Evolutionary conservation across 2,888 invertebrate species (phyloP).

Genomic region (Coelinius sp.): DNA sequence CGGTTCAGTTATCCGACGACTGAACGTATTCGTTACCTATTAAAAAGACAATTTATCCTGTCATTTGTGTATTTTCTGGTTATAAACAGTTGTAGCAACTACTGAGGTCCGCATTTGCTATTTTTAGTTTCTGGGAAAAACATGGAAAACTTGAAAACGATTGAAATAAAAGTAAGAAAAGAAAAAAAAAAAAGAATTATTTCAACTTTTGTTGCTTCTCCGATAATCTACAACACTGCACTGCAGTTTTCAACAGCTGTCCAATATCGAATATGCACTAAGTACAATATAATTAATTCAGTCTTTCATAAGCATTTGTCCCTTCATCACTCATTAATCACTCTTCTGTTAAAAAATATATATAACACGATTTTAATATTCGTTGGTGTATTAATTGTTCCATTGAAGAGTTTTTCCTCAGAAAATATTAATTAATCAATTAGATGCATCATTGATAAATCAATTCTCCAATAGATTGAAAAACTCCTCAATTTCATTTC

Average conservation of each 20-base stretch:
- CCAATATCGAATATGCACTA: conserved; percentile 40
- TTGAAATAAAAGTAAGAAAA: conserved; percentile 5
- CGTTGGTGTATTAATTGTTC: conserved; percentile 11
- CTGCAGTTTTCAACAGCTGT: conserved; percentile 21
- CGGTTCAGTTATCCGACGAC: background rate
- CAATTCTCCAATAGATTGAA: background rate
- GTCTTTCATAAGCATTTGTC: conserved; percentile 54
- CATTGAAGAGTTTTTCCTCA: background rate
- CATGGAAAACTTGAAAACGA: background rate
- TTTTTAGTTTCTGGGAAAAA: background rate
- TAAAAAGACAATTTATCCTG: background rate
- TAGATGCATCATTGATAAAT: background rate
- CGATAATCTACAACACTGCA: conserved; percentile 7
- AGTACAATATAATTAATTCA: conserved; percentile 62
- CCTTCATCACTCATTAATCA: conserved; percentile 19
- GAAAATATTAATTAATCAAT: background rate
- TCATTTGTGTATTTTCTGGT: too few relatives aligned
- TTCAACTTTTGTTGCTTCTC: background rate
- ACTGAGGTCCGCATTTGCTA: background rate
- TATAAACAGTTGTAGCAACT: background rate
- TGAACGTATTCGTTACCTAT: background rate
- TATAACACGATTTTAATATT: background rate
- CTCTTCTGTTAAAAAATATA: conserved; percentile 12
- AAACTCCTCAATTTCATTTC: conserved; percentile 12
- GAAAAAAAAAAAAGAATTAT: background rate